A percentile compares a stretch with the other conserved stretches of the same genome.
These are phyloP conservation scores for Aleiodes sp. DNA, from an alignment of 1,140 invertebrate genomes.

Conservation along the genomic window DNA sequence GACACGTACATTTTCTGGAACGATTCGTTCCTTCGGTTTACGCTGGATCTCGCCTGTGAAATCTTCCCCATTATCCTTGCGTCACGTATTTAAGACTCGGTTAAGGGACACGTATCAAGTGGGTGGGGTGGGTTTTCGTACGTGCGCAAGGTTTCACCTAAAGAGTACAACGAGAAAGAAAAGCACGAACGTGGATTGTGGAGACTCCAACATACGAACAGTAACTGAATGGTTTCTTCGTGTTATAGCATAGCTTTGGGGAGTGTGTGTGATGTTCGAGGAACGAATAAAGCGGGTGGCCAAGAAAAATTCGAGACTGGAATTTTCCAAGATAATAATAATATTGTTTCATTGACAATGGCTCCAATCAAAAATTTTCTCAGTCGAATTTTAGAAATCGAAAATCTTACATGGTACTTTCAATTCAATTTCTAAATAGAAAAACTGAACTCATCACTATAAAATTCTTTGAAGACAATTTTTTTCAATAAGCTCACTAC, in stretches of 20 bases:
- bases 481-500: no score
- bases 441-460: no score
- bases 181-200: slow-evolving; percentile 39
- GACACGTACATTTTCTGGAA: slow-evolving; percentile 8
- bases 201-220: background rate
- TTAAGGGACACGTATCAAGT: slow-evolving; percentile 54
- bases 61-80: slow-evolving; percentile 49
- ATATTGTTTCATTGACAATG: background rate
- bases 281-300: background rate
- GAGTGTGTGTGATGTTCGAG: background rate
- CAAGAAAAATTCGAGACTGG: background rate
- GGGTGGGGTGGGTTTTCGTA: slow-evolving; percentile 31
- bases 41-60: slow-evolving; percentile 48
- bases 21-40: slow-evolving; percentile 51
- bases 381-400: no score
- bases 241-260: slow-evolving; percentile 16
- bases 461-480: no score
- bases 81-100: slow-evolving; percentile 62
- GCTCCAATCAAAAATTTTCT: background rate
- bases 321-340: background rate
- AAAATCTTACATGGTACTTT: no score
- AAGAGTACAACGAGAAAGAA: slow-evolving; percentile 30
- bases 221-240: background rate
- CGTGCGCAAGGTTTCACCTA: slow-evolving; percentile 26
- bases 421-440: no score